phyloP scores from a whole-genome alignment of 2,113 vertebrate species.

The Semnornis frantzii region DNA sequence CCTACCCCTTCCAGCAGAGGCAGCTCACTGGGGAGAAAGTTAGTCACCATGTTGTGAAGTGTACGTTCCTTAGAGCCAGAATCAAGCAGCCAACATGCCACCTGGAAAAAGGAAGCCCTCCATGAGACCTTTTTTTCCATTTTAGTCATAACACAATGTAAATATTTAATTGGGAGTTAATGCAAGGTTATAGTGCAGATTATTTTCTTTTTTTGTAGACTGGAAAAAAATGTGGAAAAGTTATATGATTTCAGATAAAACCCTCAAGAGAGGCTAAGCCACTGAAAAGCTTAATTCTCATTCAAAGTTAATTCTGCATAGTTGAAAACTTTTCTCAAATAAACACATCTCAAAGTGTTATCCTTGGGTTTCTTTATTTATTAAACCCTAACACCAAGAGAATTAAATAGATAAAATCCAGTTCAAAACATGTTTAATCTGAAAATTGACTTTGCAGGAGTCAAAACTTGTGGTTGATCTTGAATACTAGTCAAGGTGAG shows the following conservation, averaged over 20 bases:
- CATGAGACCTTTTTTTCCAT: neutral
- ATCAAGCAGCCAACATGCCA: slow-evolving; percentile 94
- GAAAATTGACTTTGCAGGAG: neutral
- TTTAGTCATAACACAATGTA: neutral
- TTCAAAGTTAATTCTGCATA: neutral
- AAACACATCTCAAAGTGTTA: neutral
- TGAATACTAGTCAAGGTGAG: neutral
- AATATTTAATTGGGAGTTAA: neutral
- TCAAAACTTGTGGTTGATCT: neutral
- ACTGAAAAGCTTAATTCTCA: neutral
- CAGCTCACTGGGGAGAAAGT: slow-evolving; percentile 85
- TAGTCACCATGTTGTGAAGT: slow-evolving; percentile 90
- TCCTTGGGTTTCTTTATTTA: neutral
- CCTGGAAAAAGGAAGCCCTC: slow-evolving; percentile 71
- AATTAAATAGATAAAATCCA: neutral
- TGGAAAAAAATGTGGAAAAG: neutral
- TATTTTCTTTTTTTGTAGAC: no score
- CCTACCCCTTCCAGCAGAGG: slow-evolving; percentile 85
- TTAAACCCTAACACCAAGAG: neutral
- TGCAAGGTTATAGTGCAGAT: neutral
- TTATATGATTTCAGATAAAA: neutral
- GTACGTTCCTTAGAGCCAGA: slow-evolving; percentile 88
- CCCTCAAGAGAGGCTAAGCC: neutral
- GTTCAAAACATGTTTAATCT: neutral
- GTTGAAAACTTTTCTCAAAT: neutral